Evolutionary conservation across 2,113 vertebrate species (phyloP), one percentile per base, ranked within the genome.

Genomic region (Glareola pratincola): DNA sequence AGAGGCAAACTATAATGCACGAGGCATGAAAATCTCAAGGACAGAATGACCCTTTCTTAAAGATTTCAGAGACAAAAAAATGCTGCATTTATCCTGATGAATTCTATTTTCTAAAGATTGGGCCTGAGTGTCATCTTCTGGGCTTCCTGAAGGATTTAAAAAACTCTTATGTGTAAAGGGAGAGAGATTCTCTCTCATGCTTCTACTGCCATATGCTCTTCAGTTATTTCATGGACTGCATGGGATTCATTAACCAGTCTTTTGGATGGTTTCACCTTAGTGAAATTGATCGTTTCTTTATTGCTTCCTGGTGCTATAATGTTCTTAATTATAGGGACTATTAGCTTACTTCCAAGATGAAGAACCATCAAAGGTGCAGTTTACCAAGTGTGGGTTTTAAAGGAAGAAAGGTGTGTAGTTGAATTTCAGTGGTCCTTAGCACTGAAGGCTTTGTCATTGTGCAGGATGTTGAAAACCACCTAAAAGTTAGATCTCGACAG

Each of bases 201-300:
- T 48, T n/a, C 69, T 63, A 64, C 36, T 79, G 63, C 45, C 54
- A 34, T 85, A 56, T 45, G 66, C 60, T 14, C 69, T 78, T 87
- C 37, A 84, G 73, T 85, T 94, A 59, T 88, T 80, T 91, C 30
- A 34, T 8, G 77, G 39, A 36, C 29, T 92, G 32, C 30, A 10
- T 71, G 72, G 72, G 76, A 88, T 73, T 94, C 41, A 71, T 93
- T 91, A 88, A 60, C 32, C 34, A 86, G 54, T 78, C 67, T 93
- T 78, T 32, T 92, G 39, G 19, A 87, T 50, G 39, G 68, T 93
- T 66, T 95, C 57, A 94, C 34, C 62, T 83, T 62, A 76, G 62
- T 50, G 59, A 97, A 97, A 88, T 23, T 78, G 77, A 91, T 80
- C 14, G 45, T 71, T 88, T 77, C 10, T 80, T 92, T 71, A 90